Evolutionary conservation across 2,113 vertebrate genomes (phyloP), one percentile per base, ranked within the genome.

Genomic region (Hystrix cristata): DNA sequence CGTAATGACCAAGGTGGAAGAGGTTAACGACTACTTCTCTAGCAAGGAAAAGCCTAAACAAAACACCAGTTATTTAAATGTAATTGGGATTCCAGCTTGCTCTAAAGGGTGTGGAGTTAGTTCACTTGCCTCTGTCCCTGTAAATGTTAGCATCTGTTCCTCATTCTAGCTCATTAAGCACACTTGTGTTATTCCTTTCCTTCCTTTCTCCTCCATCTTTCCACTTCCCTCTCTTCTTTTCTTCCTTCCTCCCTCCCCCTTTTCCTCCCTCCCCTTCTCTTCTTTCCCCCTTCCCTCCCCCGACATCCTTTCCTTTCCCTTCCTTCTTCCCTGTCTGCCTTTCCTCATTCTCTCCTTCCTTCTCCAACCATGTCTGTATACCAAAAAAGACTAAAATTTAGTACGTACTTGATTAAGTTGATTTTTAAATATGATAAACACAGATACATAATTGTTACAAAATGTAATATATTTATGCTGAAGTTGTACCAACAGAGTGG

Each of bases 131-230:
- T 1, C 6, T 19, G 1, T 13, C 31, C 7, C 34, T 8, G 12
- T 85, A 80, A 72, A 59, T 53, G 38, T 59, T 79, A 51, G 7
- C 9, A 76, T 6, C 46, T 62, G 16, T 85, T 90, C 31, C 38
- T 82, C 18, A 53, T 80, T 81, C 14, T 67, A 67, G 34, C 2
- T 46, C 8, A 72, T n/a, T 59, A 46, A 93, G 48, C n/a, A 78
- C 11, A 38, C 1, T 29, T 60, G 18, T 38, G 13, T 5, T 31
- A 7, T 18, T 7, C 19, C 59, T 43, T 31, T 29, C 9, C 2
- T 64, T 9, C 23, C 48, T 21, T 5, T 0, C 12, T 6, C 80
- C 3, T 8, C 7, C 23, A 1, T 19, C 11, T 1, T 3, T 3
- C 8, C 29, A 29, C 19, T 7, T 29, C 14, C 18, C n/a, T 16